These are phyloP conservation scores for Acromyrmex echinatior DNA, from an alignment of 1,140 invertebrate species.

Conservation along the genomic window DNA sequence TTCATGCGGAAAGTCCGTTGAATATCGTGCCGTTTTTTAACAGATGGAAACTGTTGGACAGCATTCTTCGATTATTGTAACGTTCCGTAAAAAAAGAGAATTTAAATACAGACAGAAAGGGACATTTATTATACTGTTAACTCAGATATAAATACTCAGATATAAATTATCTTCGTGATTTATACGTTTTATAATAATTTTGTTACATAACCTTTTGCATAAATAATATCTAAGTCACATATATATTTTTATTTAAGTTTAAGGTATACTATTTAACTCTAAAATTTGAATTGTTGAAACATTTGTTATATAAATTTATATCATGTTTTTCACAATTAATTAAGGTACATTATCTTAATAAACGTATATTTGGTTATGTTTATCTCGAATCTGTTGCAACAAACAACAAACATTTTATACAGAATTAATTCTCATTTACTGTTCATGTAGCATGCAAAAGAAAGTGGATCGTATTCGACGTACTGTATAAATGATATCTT, in stretches of 20 bases:
- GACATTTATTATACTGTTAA: not conserved
- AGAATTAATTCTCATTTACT: constrained; percentile 26
- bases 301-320: not conserved
- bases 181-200: not conserved
- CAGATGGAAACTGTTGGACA: not conserved
- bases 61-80: not conserved
- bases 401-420: not conserved
- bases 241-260: not conserved
- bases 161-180: not conserved
- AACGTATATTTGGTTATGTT: not conserved
- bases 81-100: not conserved
- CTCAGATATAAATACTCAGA: too few species aligned
- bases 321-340: not conserved
- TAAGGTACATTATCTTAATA: not conserved
- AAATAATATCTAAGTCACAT: not conserved
- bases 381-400: not conserved
- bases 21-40: not conserved
- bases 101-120: not conserved
- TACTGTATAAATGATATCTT: not conserved
- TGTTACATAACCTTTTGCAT: not conserved
- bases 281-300: not conserved
- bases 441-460: not conserved
- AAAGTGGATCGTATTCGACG: not conserved
- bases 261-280: not conserved
- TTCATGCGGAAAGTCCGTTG: not conserved